Base-by-base conservation (phyloP, 2,113 vertebrate genomes). In the Lethenteron reissneri region DNA sequence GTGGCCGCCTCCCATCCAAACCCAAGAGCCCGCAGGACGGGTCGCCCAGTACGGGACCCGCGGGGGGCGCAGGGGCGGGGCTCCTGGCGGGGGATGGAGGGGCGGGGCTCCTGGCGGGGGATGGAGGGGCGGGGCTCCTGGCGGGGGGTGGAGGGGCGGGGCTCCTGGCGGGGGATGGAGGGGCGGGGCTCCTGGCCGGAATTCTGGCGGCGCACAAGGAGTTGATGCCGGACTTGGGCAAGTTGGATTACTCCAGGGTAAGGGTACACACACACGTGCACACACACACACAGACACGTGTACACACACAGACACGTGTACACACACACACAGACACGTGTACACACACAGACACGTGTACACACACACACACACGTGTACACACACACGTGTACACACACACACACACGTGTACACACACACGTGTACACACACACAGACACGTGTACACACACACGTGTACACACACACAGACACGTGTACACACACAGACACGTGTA, bases 1-100 rank as follows among this genome's bases (percentile, higher is more conserved):
- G 92, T 84, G 92, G 91, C 80, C 89, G 92, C 70, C 81, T 97
- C 75, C 92, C 92, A 72, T 96, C 92, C 77, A 97, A 97, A 81
- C 92, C 92, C 79, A 95, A 96, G 87, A 97, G 90, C 79, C 92
- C 92, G 75, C 92, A 92, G 82, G 92, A 97, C 76, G 89, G 90
- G 70, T 92, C 90, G 62, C 89, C 91, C 74, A 91, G 79, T 86
- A 5, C 41, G 41, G 41, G 92, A 83, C 86, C 94, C 81, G 92
- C 88, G 82, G 89, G 90, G 71, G 41, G 41, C 3, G 41, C 41
- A 41, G 41, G 41, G 41, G 89, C 95, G 81, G 95, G 92, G 83
- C 86, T 95, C 82, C 92, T 95, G 80, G 92, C 88, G 82, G 89
- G 90, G 71, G 41, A 5, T 41, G 41, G 41, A 41, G 41, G 41